phyloP scores from a whole-genome alignment of 2,888 invertebrate species.

The Ditula angustiorana region DNA sequence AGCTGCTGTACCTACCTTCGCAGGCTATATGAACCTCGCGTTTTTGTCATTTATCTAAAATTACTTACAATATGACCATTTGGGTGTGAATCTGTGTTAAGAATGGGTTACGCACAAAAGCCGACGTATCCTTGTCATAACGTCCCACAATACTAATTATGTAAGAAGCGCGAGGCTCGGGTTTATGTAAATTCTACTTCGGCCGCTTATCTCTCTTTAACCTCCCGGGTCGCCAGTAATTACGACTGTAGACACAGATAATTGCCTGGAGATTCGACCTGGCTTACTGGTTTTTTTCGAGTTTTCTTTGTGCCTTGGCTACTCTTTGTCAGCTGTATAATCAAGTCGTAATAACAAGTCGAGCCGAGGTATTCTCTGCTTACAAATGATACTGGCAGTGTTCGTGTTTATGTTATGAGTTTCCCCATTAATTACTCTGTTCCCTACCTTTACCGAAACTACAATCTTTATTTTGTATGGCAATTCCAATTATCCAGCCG shows the following conservation, averaged over 20 bases:
- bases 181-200: conserved; percentile 54
- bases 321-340: conserved; percentile 26
- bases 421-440: conserved; percentile 6
- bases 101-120: conserved; percentile 31
- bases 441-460: not conserved
- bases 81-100: conserved; percentile 40
- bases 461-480: not conserved
- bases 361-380: conserved; percentile 7
- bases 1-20: conserved; percentile 24
- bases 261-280: conserved; percentile 62
- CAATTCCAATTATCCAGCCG: not conserved
- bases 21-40: conserved; percentile 7
- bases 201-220: conserved; percentile 61
- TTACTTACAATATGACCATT: conserved; percentile 27
- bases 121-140: conserved; percentile 39
- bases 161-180: conserved; percentile 49
- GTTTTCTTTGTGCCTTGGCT: conserved; percentile 17
- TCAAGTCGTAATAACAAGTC: conserved; percentile 30
- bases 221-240: conserved; percentile 58
- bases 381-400: conserved; percentile 6
- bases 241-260: conserved; percentile 66
- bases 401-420: conserved; percentile 8
- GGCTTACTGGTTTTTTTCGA: conserved; percentile 41
- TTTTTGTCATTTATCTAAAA: conserved; percentile 19
- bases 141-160: conserved; percentile 49